These are phyloP conservation scores for Penaeus japonicus DNA, from an alignment of 1,140 invertebrate genomes.

Conservation along the genomic window DNA sequence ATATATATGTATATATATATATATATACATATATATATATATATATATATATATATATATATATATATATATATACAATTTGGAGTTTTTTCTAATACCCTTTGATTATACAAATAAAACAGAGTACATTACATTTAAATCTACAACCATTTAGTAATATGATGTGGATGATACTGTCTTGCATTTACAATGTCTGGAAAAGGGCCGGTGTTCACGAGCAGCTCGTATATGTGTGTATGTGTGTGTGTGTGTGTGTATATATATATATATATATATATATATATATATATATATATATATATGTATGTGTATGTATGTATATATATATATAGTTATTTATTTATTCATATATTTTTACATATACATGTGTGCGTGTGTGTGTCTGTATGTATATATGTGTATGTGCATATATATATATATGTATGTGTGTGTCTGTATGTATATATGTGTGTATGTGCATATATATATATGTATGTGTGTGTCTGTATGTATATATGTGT, in stretches of 20 bases:
- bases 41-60: neutral
- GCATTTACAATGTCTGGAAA: no score
- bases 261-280: slow-evolving; percentile 31
- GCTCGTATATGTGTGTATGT: neutral
- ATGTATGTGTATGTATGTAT: slow-evolving; percentile 18
- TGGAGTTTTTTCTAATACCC: no score
- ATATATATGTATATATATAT: no score
- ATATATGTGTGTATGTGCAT: slow-evolving; percentile 37
- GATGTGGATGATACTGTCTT: no score
- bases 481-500: neutral
- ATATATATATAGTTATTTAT: slow-evolving; percentile 7
- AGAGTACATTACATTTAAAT: no score
- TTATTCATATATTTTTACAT: slow-evolving; percentile 22
- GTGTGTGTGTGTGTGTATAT: neutral
- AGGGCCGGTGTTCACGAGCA: no score
- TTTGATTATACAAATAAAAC: no score
- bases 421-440: slow-evolving; percentile 31
- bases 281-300: slow-evolving; percentile 13
- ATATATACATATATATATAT: neutral
- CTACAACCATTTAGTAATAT: no score
- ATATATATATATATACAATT: slow-evolving; percentile 8
- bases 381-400: neutral
- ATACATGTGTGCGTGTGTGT: neutral
- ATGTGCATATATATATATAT: neutral
- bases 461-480: neutral